A percentile compares a stretch with the other conserved stretches of the same genome.
Conservation (phyloP, 2,797 vertebrate species). For the Adelosebastes latens region DNA sequence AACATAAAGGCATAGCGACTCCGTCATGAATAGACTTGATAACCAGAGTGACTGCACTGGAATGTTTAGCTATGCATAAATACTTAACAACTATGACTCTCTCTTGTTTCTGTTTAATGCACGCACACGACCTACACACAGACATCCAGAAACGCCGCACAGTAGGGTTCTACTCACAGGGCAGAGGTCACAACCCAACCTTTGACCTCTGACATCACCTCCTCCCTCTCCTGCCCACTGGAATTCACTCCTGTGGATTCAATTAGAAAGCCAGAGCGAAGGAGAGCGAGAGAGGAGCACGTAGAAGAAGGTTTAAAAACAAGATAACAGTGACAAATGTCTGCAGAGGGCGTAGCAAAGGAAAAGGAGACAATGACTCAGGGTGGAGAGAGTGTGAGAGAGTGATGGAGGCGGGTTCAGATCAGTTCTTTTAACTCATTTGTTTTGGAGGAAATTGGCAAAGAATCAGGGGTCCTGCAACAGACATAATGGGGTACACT, state of each 20-base stretch:
- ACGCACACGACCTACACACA: neutral
- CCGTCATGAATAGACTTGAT: conserved; percentile 30
- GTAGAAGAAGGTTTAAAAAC: conserved; percentile 33
- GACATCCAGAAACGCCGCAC: conserved; percentile 51
- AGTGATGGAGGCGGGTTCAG: neutral
- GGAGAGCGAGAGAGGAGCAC: conserved; percentile 29
- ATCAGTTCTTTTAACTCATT: conserved; percentile 6
- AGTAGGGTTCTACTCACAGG: conserved; percentile 63
- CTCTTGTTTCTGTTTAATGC: conserved; percentile 1
- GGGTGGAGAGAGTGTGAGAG: conserved; percentile 1
- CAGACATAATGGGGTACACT: neutral
- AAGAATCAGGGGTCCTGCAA: neutral
- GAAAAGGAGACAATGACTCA: conserved; percentile 31
- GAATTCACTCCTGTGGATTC: conserved; percentile 77
- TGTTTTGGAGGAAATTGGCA: conserved; percentile 4
- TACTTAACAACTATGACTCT: conserved; percentile 39
- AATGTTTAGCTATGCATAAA: conserved; percentile 49
- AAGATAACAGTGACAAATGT: conserved; percentile 69
- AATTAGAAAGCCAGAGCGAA: conserved; percentile 61
- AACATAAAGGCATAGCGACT: neutral
- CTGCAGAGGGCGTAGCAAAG: neutral
- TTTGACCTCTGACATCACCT: conserved; percentile 66
- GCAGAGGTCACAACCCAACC: conserved; percentile 66
- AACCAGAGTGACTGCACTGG: conserved; percentile 34
- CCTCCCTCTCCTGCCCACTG: conserved; percentile 50